These are phyloP conservation scores for Spatulosminthurus flaviceps DNA, from an alignment of 2,888 invertebrate species.

Conservation along the genomic window DNA sequence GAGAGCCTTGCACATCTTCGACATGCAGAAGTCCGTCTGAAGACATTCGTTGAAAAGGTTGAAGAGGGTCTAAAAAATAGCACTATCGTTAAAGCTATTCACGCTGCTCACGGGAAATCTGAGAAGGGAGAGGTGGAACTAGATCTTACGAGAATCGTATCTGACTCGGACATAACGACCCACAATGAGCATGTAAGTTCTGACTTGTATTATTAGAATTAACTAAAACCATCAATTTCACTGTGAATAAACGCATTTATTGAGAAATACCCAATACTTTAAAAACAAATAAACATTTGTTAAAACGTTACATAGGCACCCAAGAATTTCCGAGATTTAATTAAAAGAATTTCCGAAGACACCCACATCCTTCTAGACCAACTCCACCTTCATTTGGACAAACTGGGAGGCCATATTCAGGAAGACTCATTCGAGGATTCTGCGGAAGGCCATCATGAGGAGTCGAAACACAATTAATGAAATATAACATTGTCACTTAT, in stretches of 20 bases:
- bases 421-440: neutral
- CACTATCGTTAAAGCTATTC: neutral
- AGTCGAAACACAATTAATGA: too few relatives aligned
- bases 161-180: neutral
- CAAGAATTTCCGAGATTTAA: neutral
- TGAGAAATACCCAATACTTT: too few relatives aligned
- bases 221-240: too few relatives aligned
- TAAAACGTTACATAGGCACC: neutral
- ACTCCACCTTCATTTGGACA: neutral
- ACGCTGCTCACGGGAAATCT: neutral
- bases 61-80: neutral
- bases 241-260: too few relatives aligned
- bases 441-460: neutral
- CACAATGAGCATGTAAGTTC: neutral
- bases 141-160: neutral
- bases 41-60: neutral
- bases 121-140: neutral
- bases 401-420: neutral
- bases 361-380: neutral
- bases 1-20: neutral
- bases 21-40: neutral
- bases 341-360: neutral
- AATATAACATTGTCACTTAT: too few relatives aligned
- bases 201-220: neutral
- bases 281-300: too few relatives aligned